A percentile compares a stretch with the other conserved stretches of the same genome.
Evolutionary conservation across 2,888 invertebrate genomes (phyloP).

Genomic region (Synanthedon tipuliformis): DNA sequence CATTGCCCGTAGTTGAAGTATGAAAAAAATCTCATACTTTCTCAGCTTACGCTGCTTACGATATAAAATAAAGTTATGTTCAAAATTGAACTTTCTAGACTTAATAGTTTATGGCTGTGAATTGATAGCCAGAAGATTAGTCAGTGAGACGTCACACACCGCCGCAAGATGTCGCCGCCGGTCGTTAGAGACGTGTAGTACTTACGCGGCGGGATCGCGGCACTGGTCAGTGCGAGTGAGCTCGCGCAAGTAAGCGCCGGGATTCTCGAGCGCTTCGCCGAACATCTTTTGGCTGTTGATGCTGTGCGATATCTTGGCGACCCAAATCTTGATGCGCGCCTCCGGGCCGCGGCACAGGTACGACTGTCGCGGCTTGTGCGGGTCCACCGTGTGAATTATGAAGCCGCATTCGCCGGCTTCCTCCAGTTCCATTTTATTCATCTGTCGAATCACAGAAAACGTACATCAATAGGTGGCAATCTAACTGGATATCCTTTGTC

Average conservation of each 20-base stretch:
- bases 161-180: background rate
- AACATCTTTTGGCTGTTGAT: slow-evolving; percentile 95
- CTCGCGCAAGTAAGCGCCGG: slow-evolving; percentile 72
- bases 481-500: too few relatives aligned
- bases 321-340: slow-evolving; percentile 85
- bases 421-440: slow-evolving; percentile 92
- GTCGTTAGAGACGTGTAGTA: slow-evolving; percentile 13
- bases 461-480: background rate
- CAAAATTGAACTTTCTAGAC: too few relatives aligned
- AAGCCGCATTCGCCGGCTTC: slow-evolving; percentile 60
- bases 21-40: too few relatives aligned
- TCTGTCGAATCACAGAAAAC: slow-evolving; percentile 64
- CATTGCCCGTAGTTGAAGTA: too few relatives aligned
- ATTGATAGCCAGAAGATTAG: too few relatives aligned
- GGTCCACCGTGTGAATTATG: slow-evolving; percentile 79
- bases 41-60: too few relatives aligned
- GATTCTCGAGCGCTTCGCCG: slow-evolving; percentile 94
- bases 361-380: slow-evolving; percentile 78
- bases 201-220: slow-evolving; percentile 48
- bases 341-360: slow-evolving; percentile 84
- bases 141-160: too few relatives aligned
- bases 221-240: slow-evolving; percentile 27
- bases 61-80: too few relatives aligned
- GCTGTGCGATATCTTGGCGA: slow-evolving; percentile 84
- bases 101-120: too few relatives aligned